Conservation (phyloP, 2,888 invertebrate genomes). For the Hymenopus coronatus region DNA sequence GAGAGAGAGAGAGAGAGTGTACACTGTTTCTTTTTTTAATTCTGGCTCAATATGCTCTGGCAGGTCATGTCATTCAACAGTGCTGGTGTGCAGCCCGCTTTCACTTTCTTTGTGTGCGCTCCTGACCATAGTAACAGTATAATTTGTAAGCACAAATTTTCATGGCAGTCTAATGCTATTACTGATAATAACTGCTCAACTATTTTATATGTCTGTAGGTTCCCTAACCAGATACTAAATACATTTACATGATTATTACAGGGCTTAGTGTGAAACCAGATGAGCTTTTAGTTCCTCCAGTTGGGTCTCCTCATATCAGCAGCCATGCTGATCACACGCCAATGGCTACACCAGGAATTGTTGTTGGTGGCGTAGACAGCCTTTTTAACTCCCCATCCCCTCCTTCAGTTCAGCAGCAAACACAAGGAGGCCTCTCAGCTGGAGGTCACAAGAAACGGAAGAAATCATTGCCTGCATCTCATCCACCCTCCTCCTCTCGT, state of each 20-base stretch:
- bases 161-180: not conserved
- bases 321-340: conserved; percentile 22
- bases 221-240: not conserved
- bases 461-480: conserved; percentile 49
- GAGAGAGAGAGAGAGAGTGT: no score
- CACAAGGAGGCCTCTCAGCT: conserved; percentile 2
- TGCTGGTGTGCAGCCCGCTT: no score
- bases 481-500: conserved; percentile 65
- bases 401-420: conserved; percentile 19
- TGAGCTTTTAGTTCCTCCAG: conserved; percentile 18
- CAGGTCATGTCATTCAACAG: no score
- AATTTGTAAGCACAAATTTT: not conserved
- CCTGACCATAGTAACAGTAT: no score
- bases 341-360: conserved; percentile 45
- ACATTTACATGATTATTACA: not conserved
- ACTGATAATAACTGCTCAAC: not conserved
- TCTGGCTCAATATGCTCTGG: no score
- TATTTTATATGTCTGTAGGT: not conserved
- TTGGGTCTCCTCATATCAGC: conserved; percentile 3
- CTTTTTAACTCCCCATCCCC: conserved; percentile 32
- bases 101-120: no score
- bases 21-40: no score
- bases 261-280: conserved; percentile 21
- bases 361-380: conserved; percentile 44
- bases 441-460: conserved; percentile 39